Evolutionary conservation across 2,797 vertebrate genomes (phyloP), one percentile per base, ranked within the genome.

Genomic region (Huso huso): DNA sequence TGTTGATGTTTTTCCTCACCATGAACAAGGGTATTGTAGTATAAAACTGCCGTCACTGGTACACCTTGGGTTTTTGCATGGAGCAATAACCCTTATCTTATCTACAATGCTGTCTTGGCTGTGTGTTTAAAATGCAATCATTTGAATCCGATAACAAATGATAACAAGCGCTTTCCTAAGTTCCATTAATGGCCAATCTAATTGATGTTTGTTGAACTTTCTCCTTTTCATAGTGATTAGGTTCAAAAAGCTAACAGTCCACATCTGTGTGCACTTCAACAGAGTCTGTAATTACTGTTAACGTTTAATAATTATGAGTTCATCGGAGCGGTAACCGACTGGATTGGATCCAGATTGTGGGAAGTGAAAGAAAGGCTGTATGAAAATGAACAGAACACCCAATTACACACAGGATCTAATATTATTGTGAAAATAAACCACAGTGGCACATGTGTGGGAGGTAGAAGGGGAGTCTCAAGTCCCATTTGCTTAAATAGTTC

Each of bases 301-400:
- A 92, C 92, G 87, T 92, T 93, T 93, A 96, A 93, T 93, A 93
- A 94, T 93, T 94, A 90, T 92, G 91, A 88, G 88, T 92, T 95
- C 95, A 95, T 94, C 92, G 91, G 90, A 93, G 91, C 92, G 82
- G 88, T 89, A 93, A 87, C 84, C 86, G 88, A 84, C 83, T 87
- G 87, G 90, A 93, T 84, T 79, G 88, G 90, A 88, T 86, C 87
- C 86, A 82, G 88, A 89, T 85, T 89, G 87, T 89, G 87, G 84
- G 83, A 81, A 79, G 84, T 83, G 68, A 65, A n/a, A 64, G 69
- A 11, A 66, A 84, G 8, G 69, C 73, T 71, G 63, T 72, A 60
- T 50, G 59, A 70, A 62, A 37, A 65, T 66, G 64, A 75, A 69
- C 62, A 15, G 58, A 66, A 71, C 67, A 74, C 68, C 73, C 69